These are phyloP conservation scores for Connochaetes taurinus DNA, from an alignment of 2,113 vertebrate species.

Conservation along the genomic window DNA sequence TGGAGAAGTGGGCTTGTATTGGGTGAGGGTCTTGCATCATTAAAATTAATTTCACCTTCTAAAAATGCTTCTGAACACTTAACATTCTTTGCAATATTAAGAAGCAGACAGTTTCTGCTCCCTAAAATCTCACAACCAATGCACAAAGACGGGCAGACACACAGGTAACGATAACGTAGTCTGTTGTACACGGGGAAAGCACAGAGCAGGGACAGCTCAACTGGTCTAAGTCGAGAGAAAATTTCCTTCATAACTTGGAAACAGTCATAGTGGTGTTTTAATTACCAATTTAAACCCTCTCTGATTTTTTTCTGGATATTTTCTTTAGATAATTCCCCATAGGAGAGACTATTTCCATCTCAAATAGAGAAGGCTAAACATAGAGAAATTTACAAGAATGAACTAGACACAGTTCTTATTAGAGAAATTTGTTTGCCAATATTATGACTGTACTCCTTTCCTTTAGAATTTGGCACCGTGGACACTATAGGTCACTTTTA, in stretches of 20 bases:
- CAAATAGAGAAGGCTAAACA: background rate
- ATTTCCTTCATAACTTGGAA: background rate
- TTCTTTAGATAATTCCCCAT: background rate
- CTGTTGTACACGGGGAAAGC: rapidly evolving
- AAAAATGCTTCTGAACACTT: background rate
- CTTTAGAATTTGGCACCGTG: background rate
- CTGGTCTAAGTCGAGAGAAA: background rate
- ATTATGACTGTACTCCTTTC: background rate
- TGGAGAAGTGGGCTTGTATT: background rate
- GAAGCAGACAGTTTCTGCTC: background rate
- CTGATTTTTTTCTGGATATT: background rate
- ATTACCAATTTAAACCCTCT: background rate
- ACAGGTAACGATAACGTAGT: background rate
- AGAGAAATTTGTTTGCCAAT: background rate
- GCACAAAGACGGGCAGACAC: background rate
- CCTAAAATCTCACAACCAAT: background rate
- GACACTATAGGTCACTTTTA: background rate
- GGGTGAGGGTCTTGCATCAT: background rate
- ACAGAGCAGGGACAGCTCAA: background rate
- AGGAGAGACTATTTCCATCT: background rate
- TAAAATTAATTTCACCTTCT: background rate
- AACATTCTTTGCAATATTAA: background rate
- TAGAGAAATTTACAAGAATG: background rate
- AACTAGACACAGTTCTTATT: background rate
- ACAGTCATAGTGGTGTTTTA: background rate